These are phyloP conservation scores for Regulus satrapa DNA, from an alignment of 2,113 vertebrate genomes.

Conservation along the genomic window DNA sequence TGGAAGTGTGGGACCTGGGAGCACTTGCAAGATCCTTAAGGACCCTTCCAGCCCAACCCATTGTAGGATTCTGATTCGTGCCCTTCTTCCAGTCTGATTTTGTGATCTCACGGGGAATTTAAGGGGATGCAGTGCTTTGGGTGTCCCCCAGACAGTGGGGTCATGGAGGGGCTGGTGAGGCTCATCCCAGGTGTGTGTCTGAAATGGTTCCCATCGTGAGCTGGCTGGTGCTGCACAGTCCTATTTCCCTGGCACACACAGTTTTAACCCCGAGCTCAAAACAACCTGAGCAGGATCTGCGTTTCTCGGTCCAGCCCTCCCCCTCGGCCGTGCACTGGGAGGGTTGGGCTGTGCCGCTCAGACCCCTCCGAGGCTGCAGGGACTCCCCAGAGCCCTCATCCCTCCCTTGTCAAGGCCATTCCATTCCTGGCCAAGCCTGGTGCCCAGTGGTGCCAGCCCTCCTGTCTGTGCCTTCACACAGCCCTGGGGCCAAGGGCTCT, in stretches of 20 bases:
- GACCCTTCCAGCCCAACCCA: background rate
- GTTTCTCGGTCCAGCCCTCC: fast-evolving
- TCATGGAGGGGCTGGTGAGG: background rate
- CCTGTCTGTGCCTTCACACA: background rate
- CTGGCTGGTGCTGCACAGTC: background rate
- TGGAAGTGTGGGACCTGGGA: background rate
- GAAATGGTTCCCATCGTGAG: background rate
- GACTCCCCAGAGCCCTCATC: background rate
- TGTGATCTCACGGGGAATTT: background rate
- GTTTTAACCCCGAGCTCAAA: background rate
- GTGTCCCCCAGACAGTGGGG: background rate
- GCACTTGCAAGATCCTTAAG: background rate
- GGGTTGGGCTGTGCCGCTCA: background rate
- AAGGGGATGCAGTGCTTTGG: background rate
- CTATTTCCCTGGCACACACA: background rate
- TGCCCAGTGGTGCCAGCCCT: background rate
- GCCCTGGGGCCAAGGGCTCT: fast-evolving
- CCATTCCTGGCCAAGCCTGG: background rate
- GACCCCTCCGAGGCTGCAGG: background rate
- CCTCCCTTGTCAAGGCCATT: background rate
- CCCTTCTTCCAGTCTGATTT: background rate
- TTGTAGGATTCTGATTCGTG: background rate
- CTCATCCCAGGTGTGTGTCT: fast-evolving
- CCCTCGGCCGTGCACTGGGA: fast-evolving
- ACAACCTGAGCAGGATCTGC: background rate